Evolutionary conservation across 2,113 vertebrate species (phyloP).

Genomic region (Corythaeola cristata): DNA sequence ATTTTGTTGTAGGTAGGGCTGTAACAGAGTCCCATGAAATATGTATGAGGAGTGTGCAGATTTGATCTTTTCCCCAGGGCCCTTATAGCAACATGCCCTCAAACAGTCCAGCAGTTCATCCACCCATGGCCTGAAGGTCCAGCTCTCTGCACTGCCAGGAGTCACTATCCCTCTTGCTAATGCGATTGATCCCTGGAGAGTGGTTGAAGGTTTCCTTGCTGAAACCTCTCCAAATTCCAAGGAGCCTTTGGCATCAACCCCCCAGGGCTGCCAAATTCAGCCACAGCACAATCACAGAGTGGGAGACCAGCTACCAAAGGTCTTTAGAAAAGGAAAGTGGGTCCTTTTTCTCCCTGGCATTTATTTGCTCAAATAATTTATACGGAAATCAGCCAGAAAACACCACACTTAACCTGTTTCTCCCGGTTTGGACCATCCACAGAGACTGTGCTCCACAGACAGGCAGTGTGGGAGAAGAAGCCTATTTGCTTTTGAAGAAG

Average conservation of each 20-base stretch:
- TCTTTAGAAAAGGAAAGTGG: neutral
- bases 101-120: neutral
- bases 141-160: neutral
- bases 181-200: neutral
- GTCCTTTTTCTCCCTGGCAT: neutral
- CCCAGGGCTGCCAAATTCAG: neutral
- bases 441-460: neutral
- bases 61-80: neutral
- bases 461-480: neutral
- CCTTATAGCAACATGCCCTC: neutral
- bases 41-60: neutral
- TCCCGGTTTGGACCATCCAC: neutral
- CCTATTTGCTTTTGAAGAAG: neutral
- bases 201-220: neutral
- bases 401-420: neutral
- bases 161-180: neutral
- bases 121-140: neutral
- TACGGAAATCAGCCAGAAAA: neutral
- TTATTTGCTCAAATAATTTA: neutral
- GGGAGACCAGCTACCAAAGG: neutral
- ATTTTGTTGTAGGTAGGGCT: neutral
- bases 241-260: neutral
- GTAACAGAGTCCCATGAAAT: neutral
- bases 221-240: neutral
- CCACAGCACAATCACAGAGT: neutral